A percentile compares a stretch with the other conserved stretches of the same genome.
Conservation (phyloP, 2,888 invertebrate genomes). For the Caradrina kadenii region DNA sequence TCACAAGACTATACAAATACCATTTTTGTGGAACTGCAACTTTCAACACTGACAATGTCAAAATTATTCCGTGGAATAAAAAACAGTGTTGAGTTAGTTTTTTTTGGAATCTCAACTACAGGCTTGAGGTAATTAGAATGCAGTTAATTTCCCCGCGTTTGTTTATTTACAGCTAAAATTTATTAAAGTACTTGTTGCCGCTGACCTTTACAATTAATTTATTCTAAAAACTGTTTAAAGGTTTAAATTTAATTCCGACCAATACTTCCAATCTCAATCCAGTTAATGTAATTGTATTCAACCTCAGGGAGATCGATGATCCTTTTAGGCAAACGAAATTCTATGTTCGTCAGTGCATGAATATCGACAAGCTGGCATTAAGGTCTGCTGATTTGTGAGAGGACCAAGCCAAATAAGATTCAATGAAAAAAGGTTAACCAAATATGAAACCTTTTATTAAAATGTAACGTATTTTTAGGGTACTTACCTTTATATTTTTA, state of each 20-base stretch:
- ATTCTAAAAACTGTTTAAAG: too few relatives aligned
- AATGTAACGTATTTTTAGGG: neutral
- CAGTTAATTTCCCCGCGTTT: too few relatives aligned
- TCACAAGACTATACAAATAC: too few relatives aligned
- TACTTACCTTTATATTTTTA: too few relatives aligned
- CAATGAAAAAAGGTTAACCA: neutral
- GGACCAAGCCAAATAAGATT: conserved; percentile 15
- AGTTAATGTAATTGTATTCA: conserved; percentile 12
- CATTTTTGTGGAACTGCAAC: too few relatives aligned
- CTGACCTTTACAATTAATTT: neutral
- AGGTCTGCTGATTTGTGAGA: conserved; percentile 23
- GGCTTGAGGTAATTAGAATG: too few relatives aligned
- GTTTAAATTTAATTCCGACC: conserved; percentile 3
- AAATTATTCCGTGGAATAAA: too few relatives aligned
- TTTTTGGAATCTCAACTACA: too few relatives aligned
- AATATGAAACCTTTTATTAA: neutral
- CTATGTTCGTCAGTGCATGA: conserved; percentile 11
- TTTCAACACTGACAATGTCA: too few relatives aligned
- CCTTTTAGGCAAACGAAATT: conserved; percentile 24
- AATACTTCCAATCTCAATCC: conserved; percentile 15
- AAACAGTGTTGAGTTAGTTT: too few relatives aligned
- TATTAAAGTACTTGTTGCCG: too few relatives aligned
- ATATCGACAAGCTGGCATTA: conserved; percentile 24
- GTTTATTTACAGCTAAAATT: too few relatives aligned
- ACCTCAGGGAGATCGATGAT: conserved; percentile 17